Base-by-base conservation (phyloP, 2,888 invertebrate genomes). In the Orchesella flavescens region DNA sequence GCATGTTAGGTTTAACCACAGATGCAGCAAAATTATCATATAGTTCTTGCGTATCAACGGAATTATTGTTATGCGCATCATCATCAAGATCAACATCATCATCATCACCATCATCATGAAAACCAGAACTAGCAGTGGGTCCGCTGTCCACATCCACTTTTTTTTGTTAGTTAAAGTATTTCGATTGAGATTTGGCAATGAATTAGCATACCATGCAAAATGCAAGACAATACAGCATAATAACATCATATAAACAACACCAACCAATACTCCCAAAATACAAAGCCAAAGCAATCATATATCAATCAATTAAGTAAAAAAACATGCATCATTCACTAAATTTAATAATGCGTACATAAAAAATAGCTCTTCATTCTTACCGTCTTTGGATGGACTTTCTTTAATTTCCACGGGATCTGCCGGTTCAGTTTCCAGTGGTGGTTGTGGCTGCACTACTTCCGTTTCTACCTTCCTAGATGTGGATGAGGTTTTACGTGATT, bases 71-170 rank as follows among this genome's bases (percentile, higher is more conserved):
- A 10, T 10, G 2, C 55, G 9, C 12, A 34, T 66, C 44, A 44
- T 19, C 34, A 24, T 71, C 17, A 57, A 21, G 7, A 34, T 66
- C 44, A 44, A 44, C 34, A 24, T 71, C 17, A 57, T 24, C 71
- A 71, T 21, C 12, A 34, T 66, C 44, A 44, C 17, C 34, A 24
- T 71, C 17, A 57, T 24, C 71, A 71, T 71, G 55, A 49, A 46
- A 21, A 75, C 13, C 65, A 73, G 44, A 4, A 61, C n/a, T 21
- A 21, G 61, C 12, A 53, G 15, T 72, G 23, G 23, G 23, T 21
- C 24, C 43, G 43, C 34, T 68, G 61, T 78, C 77, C 77, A 78
- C 23, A 43, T 78, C 77, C 77, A 78, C 77, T 78, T 57, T 53
- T 21, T 57, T 53, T 21, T 57, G 68, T 78, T 78, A 78, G 77